A percentile compares a stretch with the other conserved stretches of the same genome.
Conservation (phyloP, 2,797 vertebrate genomes). For the Alauda arvensis region DNA sequence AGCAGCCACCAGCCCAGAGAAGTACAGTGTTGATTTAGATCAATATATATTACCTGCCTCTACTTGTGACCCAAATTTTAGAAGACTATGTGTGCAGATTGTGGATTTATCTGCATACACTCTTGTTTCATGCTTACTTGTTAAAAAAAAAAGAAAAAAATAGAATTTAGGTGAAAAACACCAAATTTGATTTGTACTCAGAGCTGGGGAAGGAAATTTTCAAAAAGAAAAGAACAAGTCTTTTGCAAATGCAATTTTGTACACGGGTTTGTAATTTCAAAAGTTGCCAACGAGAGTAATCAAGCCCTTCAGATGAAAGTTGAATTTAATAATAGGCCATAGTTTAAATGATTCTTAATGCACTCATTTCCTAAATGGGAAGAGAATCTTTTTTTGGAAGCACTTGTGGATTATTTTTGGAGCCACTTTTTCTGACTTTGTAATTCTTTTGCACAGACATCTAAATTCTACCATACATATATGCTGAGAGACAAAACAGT, state of each 20-base stretch:
- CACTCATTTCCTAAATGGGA: slow-evolving; percentile 44
- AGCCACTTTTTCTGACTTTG: slow-evolving; percentile 17
- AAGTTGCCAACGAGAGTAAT: slow-evolving; percentile 21
- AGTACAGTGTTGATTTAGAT: not conserved
- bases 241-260: not conserved
- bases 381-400: slow-evolving; percentile 41
- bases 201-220: not conserved
- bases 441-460: not conserved
- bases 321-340: slow-evolving; percentile 39
- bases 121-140: not conserved
- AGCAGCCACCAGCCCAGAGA: not conserved
- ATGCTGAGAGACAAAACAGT: not conserved
- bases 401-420: slow-evolving; percentile 51
- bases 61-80: not conserved
- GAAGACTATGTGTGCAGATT: not conserved
- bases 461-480: not conserved
- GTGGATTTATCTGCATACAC: not conserved
- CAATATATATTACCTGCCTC: not conserved
- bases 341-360: slow-evolving; percentile 27
- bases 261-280: not conserved
- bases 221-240: not conserved
- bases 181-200: not conserved
- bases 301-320: slow-evolving; percentile 26
- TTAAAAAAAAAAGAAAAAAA: not conserved
- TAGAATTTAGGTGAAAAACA: not conserved